Evolutionary conservation across 2,888 invertebrate genomes (phyloP).

Genomic region (Frankliniella fusca): DNA sequence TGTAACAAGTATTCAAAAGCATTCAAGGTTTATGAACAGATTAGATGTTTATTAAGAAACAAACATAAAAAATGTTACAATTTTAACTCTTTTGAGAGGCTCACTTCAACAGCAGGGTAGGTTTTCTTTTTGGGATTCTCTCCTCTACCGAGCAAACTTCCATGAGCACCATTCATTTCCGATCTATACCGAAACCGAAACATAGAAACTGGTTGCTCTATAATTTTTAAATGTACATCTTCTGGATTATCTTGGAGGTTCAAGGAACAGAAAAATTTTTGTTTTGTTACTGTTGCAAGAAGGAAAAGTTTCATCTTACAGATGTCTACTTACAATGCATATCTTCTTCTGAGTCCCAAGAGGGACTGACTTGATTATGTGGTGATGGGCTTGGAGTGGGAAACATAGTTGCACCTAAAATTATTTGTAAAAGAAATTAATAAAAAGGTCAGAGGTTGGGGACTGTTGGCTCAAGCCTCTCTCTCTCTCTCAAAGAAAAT

Average conservation of each 20-base stretch:
- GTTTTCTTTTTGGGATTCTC: constrained; percentile 59
- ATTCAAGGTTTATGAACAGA: neutral
- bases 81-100: constrained; percentile 31
- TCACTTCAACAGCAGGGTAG: constrained; percentile 71
- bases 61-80: neutral
- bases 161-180: constrained; percentile 84
- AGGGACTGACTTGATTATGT: neutral
- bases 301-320: neutral
- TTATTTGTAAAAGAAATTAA: neutral
- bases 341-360: constrained; percentile 16
- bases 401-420: neutral
- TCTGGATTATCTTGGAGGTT: neutral
- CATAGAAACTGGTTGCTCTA: constrained; percentile 72
- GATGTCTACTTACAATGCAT: neutral
- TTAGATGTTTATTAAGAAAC: neutral
- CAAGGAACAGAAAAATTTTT: neutral
- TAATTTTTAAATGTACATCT: constrained; percentile 52
- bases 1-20: constrained; percentile 41
- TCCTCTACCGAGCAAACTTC: constrained; percentile 64
- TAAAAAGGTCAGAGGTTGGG: neutral
- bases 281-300: neutral
- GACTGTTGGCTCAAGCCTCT: neutral
- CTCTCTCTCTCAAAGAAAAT: neutral
- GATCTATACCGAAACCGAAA: constrained; percentile 81
- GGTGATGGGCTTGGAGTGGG: neutral